A percentile compares a stretch with the other conserved stretches of the same genome.
Evolutionary conservation across 2,113 vertebrate genomes (phyloP).

Genomic region (Plotosus lineatus): DNA sequence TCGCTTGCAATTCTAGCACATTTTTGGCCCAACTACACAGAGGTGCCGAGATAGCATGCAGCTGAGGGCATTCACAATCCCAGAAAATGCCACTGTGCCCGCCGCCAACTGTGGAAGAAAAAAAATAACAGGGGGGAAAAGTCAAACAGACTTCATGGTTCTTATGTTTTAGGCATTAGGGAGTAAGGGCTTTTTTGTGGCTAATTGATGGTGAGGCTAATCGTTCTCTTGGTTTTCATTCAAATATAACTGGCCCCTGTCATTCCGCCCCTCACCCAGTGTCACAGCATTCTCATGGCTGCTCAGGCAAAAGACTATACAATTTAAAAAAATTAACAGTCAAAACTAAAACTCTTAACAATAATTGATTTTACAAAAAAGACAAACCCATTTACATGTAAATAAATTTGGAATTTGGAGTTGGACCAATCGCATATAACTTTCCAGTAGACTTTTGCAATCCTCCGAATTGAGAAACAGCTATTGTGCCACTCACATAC

Average conservation of each 20-base stretch:
- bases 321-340: not conserved
- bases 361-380: not conserved
- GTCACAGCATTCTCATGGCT: constrained; percentile 11
- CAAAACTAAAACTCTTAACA: not conserved
- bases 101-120: constrained; percentile 48
- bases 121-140: not conserved
- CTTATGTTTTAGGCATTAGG: constrained; percentile 35
- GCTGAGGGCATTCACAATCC: constrained; percentile 69
- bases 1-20: constrained; percentile 62
- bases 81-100: constrained; percentile 57
- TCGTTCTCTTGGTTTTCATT: constrained; percentile 38
- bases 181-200: constrained; percentile 27
- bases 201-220: constrained; percentile 48
- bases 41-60: constrained; percentile 62
- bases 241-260: constrained; percentile 32
- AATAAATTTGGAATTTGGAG: not conserved
- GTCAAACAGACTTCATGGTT: constrained; percentile 37
- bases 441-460: constrained; percentile 12
- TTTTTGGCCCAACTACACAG: constrained; percentile 74
- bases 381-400: constrained; percentile 3
- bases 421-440: constrained; percentile 19
- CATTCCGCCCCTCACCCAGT: constrained; percentile 21
- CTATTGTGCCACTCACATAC: constrained; percentile 9
- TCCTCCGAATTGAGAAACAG: constrained; percentile 4
- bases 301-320: not conserved